Evolutionary conservation across 2,888 invertebrate species (phyloP), one percentile per base, ranked within the genome.

Genomic region (Proisotoma minuta): DNA sequence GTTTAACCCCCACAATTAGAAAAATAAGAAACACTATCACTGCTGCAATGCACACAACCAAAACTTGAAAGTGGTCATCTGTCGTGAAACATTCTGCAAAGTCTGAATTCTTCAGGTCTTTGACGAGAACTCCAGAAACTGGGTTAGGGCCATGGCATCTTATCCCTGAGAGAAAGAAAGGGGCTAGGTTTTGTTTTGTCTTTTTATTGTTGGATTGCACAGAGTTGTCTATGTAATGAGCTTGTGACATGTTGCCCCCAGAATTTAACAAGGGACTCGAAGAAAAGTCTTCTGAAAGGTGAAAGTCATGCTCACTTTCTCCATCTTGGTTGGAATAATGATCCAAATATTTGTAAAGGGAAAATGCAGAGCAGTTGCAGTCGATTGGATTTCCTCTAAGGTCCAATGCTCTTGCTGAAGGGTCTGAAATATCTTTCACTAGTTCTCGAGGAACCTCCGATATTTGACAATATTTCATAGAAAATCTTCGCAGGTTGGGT

Each of bases 341-440:
- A 10, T 34, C 8, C 34, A 34, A 15, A 34, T 34, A 34, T 34
- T 34, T 8, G 15, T 10, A 34, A 8, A 34, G 15, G 8, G 8
- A 15, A 15, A 10, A 34, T 10, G 34, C 34, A 10, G 34, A 34
- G 34, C 34, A 34, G 34, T 34, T 34, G 54, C 71, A 71, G 51
- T 69, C 71, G 18, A 68, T 52, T 8, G 71, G 71, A 63, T 67
- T 69, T 18, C 69, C 71, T 23, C 60, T 58, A 8, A 71, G 50
- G 34, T 64, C 65, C 48, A 71, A 43, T 29, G 61, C 62, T 34
- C 63, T 27, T 23, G 23, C 20, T 5, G 50, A 8, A 5, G 47
- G 10, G 10, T 50, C 50, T 20, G 10, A 20, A 50, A n/a, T n/a
- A 24, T 27, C 26, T 39, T 43, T 56, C 51, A 70, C 66, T 60